Conservation (phyloP, 1,140 invertebrate genomes). For the Drosophila athabasca region DNA sequence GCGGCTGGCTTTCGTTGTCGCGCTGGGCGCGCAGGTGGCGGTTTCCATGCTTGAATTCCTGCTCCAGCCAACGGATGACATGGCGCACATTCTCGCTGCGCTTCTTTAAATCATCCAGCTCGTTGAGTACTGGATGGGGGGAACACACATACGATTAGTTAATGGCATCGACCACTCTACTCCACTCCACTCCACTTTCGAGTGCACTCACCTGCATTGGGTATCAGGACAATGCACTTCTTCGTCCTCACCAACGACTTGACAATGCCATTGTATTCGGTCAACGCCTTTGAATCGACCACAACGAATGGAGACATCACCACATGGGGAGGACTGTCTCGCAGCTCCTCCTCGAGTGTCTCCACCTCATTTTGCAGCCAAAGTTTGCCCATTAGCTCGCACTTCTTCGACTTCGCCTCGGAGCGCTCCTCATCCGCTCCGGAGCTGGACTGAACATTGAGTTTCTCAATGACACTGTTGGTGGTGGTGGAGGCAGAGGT, state of each 20-base stretch:
- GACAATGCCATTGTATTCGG: constrained; percentile 88
- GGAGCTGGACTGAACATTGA: constrained; percentile 74
- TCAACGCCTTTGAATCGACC: constrained; percentile 89
- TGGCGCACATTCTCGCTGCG: constrained; percentile 91
- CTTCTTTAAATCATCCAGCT: constrained; percentile 93
- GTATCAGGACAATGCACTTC: constrained; percentile 92
- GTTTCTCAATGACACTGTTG: constrained; percentile 78
- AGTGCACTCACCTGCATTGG: constrained; percentile 88
- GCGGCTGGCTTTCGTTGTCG: constrained; percentile 89
- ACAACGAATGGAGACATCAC: constrained; percentile 90
- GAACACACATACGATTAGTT: background rate
- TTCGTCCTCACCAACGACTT: constrained; percentile 91
- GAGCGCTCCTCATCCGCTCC: constrained; percentile 80
- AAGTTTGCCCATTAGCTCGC: constrained; percentile 88
- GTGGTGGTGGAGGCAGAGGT: constrained; percentile 77
- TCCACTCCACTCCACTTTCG: background rate
- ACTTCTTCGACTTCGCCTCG: constrained; percentile 85
- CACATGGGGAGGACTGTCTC: constrained; percentile 70
- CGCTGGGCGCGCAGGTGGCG: constrained; percentile 92
- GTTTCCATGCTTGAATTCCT: constrained; percentile 92
- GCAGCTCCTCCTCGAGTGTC: constrained; percentile 86
- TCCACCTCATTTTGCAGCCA: constrained; percentile 90
- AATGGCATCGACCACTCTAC: background rate
- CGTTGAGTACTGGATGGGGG: constrained; percentile 89
- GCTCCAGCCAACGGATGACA: constrained; percentile 95